Evolutionary conservation across 2,113 vertebrate genomes (phyloP).

Genomic region (Strigops habroptila): DNA sequence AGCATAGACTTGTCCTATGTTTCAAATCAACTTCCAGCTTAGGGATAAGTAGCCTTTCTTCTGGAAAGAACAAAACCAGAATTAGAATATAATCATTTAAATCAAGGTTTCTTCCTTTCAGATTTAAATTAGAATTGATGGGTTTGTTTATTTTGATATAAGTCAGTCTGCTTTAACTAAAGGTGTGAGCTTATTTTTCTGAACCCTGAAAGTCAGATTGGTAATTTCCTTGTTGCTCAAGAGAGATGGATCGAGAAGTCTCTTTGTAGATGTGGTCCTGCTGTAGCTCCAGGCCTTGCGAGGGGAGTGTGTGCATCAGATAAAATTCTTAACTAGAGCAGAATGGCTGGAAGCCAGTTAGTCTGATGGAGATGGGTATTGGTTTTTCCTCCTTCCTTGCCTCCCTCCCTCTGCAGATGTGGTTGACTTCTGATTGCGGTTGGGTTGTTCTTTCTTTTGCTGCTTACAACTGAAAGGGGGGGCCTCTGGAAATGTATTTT

Average conservation of each 20-base stretch:
- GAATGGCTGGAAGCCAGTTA: neutral
- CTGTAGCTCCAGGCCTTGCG: neutral
- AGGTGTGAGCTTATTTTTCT: neutral
- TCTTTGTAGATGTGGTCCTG: neutral
- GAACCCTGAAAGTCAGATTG: neutral
- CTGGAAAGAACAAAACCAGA: neutral
- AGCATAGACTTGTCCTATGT: neutral
- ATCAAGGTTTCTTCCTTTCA: neutral
- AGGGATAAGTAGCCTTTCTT: neutral
- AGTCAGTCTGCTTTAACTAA: neutral
- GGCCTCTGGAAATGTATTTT: neutral
- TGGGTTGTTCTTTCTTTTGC: neutral
- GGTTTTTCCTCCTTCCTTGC: neutral
- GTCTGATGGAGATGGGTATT: neutral
- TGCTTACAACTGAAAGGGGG: neutral
- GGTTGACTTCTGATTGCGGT: neutral
- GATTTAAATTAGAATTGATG: neutral
- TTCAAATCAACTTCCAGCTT: neutral
- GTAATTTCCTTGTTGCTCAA: neutral
- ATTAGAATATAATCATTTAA: neutral
- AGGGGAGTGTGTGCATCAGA: neutral
- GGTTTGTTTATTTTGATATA: neutral
- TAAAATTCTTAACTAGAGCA: neutral
- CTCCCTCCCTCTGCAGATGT: neutral
- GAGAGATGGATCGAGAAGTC: neutral